phyloP scores from a whole-genome alignment of 2,888 invertebrate genomes.

The Galeopsomyia nigrocyanea region DNA sequence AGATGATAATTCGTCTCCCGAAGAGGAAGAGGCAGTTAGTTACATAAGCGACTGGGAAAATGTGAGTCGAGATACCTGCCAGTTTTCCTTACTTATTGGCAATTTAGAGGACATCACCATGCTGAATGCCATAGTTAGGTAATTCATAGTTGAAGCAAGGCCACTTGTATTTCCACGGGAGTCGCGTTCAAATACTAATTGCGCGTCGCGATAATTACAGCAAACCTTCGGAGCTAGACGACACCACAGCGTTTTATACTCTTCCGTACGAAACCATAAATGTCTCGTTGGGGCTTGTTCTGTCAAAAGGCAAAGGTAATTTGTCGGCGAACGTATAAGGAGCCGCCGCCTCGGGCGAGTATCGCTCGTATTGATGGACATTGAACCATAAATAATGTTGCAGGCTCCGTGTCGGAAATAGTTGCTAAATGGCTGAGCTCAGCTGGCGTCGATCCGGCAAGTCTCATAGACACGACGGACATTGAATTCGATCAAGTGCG shows the following conservation, averaged over 20 bases:
- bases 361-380: conserved; percentile 5
- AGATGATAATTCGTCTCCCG: conserved; percentile 57
- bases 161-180: not conserved
- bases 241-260: conserved; percentile 58
- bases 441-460: conserved; percentile 78
- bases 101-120: conserved; percentile 91
- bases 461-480: conserved; percentile 65
- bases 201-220: conserved; percentile 50
- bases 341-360: not conserved
- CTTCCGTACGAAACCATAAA: conserved; percentile 59
- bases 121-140: conserved; percentile 78
- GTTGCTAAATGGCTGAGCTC: conserved; percentile 89
- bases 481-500: conserved; percentile 61
- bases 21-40: conserved; percentile 71
- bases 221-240: conserved; percentile 56
- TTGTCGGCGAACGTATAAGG: too few species aligned
- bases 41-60: conserved; percentile 79
- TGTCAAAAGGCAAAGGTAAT: conserved; percentile 68
- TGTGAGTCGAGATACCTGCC: conserved; percentile 86
- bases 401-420: conserved; percentile 90
- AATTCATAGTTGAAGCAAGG: conserved; percentile 24
- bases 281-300: conserved; percentile 65
- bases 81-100: conserved; percentile 88
- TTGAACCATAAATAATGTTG: conserved; percentile 11
- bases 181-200: too few species aligned